Conservation (phyloP, 2,888 invertebrate genomes). For the Melanchra persicariae region DNA sequence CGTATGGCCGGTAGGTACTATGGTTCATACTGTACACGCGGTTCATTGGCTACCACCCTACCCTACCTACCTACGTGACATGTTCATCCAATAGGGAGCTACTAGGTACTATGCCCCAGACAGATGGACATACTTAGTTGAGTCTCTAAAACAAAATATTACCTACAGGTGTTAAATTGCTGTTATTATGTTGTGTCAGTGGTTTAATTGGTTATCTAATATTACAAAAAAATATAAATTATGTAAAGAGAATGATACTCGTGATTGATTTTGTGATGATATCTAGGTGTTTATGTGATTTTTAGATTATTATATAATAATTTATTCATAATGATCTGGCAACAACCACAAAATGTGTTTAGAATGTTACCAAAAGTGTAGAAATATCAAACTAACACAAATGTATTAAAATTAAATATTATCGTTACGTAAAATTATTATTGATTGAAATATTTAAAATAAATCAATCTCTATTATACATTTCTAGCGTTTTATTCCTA, state of each 20-base stretch:
- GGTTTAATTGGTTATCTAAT: background rate
- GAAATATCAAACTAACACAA: constrained; percentile 10
- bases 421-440: constrained; percentile 10
- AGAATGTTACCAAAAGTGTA: constrained; percentile 21
- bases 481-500: constrained; percentile 7
- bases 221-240: background rate
- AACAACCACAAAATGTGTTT: constrained; percentile 3
- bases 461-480: constrained; percentile 27
- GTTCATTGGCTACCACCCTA: too few species aligned
- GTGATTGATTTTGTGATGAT: background rate
- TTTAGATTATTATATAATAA: background rate
- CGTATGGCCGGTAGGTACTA: too few species aligned
- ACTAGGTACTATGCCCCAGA: background rate
- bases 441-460: constrained; percentile 19
- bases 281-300: background rate
- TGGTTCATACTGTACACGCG: too few species aligned
- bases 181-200: background rate
- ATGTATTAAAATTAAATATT: background rate
- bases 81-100: background rate
- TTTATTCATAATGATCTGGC: background rate
- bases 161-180: background rate
- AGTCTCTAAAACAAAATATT: too few species aligned
- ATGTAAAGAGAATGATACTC: background rate
- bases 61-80: background rate
- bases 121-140: background rate